Percentiles rank a stretch among this genome's conserved stretches.
These are phyloP conservation scores for Neoitamus cyanurus DNA, from an alignment of 2,888 invertebrate genomes.

Conservation along the genomic window DNA sequence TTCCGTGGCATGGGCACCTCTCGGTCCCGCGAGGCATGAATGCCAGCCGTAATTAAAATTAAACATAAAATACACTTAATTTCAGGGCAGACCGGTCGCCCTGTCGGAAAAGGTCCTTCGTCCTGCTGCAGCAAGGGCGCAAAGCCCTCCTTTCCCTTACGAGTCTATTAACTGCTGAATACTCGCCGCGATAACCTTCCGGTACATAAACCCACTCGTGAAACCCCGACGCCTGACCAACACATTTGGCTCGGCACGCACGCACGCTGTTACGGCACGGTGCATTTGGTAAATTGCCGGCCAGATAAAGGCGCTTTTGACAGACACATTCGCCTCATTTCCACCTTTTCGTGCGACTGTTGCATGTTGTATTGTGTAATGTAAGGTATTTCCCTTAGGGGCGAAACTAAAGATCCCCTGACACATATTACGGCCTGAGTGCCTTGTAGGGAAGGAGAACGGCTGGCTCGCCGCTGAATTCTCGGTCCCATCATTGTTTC, in stretches of 20 bases:
- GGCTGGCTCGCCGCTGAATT: no score
- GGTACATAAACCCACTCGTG: background rate
- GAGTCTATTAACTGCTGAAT: background rate
- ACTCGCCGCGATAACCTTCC: background rate
- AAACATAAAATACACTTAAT: conserved; percentile 18
- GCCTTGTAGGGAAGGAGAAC: background rate
- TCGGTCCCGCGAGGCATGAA: background rate
- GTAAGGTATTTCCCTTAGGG: background rate
- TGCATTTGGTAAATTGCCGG: conserved; percentile 12
- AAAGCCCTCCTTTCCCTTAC: background rate
- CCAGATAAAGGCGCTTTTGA: background rate
- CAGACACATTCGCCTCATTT: conserved; percentile 4
- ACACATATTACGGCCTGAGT: background rate
- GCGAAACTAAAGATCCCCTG: background rate
- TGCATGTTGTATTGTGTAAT: background rate
- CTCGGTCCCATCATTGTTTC: conserved; percentile 45
- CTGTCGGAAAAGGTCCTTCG: background rate
- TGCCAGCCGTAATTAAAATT: conserved; percentile 6
- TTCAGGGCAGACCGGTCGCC: background rate
- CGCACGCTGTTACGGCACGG: background rate
- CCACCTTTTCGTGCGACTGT: background rate
- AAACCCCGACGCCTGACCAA: background rate
- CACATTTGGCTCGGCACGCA: conserved; percentile 6
- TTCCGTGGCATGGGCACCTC: background rate
- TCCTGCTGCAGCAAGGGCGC: background rate